Evolutionary conservation across 2,797 vertebrate species (phyloP), one percentile per base, ranked within the genome.

Genomic region (Protonibea diacanthus): DNA sequence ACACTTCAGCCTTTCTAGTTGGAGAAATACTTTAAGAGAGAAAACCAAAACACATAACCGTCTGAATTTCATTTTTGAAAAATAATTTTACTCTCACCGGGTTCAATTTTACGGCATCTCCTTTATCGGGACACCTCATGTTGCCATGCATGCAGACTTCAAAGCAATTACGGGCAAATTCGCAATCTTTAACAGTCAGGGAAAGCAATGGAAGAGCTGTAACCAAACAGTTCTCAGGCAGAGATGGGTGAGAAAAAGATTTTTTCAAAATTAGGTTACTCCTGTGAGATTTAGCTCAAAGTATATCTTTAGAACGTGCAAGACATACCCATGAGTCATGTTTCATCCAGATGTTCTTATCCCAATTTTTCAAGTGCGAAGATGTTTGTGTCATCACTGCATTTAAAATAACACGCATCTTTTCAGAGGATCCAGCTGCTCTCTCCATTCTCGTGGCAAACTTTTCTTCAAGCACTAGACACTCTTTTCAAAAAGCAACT

Each of bases 401-500:
- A n/a, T 52, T 61, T 49, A 27, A 49, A 20, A 57, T 38, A 27
- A 21, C 29, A 21, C 17, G 40, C 3, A 2, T 18, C 21, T 45
- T 71, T 70, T 66, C 5, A 15, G 38, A 1, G 38, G 40, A 40
- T 51, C 67, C 4, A 25, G 23, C 53, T 18, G 12, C 20, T 70
- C 47, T 76, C 20, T 58, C 40, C 13, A 11, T 29, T 29, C 15
- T 71, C 4, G 1, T 12, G 7, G 17, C 44, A 48, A 75, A 45
- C 53, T 45, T 45, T 42, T 47, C 25, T 58, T 27, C 21, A 57
- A 78, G 60, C 73, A 49, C 15, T 7, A 49, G 49, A 71, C 38
- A 51, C 59, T 48, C 15, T 60, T 71, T 64, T 44, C 14, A 10
- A 77, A 82, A 75, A 71, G 5, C 76, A 87, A 61, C 45, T 66